These are phyloP conservation scores for Sebastes miniatus DNA, from an alignment of 2,797 vertebrate genomes.

Conservation along the genomic window DNA sequence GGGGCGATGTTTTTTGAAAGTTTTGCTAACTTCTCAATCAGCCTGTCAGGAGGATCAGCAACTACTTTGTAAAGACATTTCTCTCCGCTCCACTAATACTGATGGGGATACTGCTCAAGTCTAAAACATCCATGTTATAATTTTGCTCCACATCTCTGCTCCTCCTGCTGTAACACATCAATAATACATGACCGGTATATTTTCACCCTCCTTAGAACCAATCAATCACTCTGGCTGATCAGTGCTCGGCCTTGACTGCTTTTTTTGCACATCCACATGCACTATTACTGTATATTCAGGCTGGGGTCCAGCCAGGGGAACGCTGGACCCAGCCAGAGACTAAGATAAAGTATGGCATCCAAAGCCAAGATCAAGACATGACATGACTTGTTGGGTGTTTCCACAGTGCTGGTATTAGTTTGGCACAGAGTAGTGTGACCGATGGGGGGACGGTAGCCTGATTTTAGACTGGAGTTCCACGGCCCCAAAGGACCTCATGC, in stretches of 20 bases:
- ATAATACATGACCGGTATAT: slow-evolving; percentile 74
- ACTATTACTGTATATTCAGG: slow-evolving; percentile 38
- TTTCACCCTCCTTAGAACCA: slow-evolving; percentile 64
- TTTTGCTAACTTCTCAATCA: background rate
- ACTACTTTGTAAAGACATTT: background rate
- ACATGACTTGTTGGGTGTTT: slow-evolving; percentile 10
- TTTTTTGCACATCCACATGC: slow-evolving; percentile 35
- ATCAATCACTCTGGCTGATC: slow-evolving; percentile 69
- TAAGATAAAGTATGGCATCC: background rate
- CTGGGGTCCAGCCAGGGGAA: slow-evolving; percentile 17
- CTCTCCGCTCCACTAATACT: background rate
- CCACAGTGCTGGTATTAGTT: background rate
- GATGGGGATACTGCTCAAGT: slow-evolving; percentile 1
- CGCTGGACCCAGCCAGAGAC: background rate
- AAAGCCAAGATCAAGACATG: slow-evolving; percentile 8
- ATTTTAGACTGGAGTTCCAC: slow-evolving; percentile 19
- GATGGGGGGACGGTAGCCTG: background rate
- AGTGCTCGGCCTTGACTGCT: slow-evolving; percentile 24
- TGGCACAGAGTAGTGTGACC: background rate
- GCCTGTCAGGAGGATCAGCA: background rate
- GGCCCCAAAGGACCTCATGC: slow-evolving; percentile 15
- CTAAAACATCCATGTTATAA: slow-evolving; percentile 24
- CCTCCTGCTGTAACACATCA: slow-evolving; percentile 53
- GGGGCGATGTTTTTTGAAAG: accelerated
- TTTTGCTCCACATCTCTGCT: slow-evolving; percentile 35